phyloP scores from a whole-genome alignment of 2,113 vertebrate species.

The Tachuris rubrigastra region DNA sequence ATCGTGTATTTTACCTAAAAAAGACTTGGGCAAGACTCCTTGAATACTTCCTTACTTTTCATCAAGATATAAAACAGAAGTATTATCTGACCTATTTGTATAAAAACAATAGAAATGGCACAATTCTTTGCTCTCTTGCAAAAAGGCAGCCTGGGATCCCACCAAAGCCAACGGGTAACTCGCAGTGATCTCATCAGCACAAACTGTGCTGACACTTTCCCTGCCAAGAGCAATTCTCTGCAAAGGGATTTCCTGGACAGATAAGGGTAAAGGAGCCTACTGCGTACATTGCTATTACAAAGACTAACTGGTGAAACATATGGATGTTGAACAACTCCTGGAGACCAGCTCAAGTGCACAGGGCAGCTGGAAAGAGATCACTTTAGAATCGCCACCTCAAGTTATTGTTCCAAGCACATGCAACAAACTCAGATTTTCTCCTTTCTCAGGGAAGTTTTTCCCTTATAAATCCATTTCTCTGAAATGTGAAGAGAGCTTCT shows the following conservation, averaged over 20 bases:
- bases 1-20: not conserved
- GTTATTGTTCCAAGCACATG: not conserved
- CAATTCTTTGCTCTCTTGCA: not conserved
- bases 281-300: not conserved
- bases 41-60: not conserved
- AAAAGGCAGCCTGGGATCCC: not conserved
- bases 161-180: not conserved
- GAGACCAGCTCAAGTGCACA: not conserved
- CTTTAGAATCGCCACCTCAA: not conserved
- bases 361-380: not conserved
- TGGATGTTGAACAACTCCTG: not conserved
- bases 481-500: not conserved
- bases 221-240: constrained; percentile 60
- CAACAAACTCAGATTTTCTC: not conserved
- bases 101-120: not conserved
- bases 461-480: not conserved
- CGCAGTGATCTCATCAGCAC: constrained; percentile 3
- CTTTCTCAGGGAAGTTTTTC: not conserved
- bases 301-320: not conserved
- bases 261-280: constrained; percentile 15
- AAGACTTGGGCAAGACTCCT: not conserved
- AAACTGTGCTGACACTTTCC: constrained; percentile 7
- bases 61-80: not conserved
- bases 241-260: constrained; percentile 51
- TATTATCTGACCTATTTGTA: not conserved